These are phyloP conservation scores for Harpalus rufipes DNA, from an alignment of 2,888 invertebrate genomes.

Conservation along the genomic window DNA sequence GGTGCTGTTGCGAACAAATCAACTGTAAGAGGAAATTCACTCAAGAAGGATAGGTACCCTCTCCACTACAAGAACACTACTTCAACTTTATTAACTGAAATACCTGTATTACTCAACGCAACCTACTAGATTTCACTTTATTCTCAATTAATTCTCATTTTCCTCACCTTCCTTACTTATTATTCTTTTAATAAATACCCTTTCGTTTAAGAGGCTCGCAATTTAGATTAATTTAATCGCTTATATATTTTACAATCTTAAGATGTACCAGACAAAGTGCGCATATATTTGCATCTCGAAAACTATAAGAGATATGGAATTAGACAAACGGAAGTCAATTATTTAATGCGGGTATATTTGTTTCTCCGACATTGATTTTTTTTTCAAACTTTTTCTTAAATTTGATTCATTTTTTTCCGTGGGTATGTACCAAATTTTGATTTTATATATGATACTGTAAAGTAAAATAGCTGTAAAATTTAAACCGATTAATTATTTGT, in stretches of 20 bases:
- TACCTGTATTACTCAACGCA: neutral
- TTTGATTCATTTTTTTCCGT: too few relatives aligned
- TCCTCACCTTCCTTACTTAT: neutral
- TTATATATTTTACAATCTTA: neutral
- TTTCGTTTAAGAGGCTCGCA: neutral
- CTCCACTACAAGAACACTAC: neutral
- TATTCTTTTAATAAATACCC: neutral
- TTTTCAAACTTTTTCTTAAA: too few relatives aligned
- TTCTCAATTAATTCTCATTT: conserved; percentile 3
- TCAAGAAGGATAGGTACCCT: neutral
- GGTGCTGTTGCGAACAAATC: conserved; percentile 3
- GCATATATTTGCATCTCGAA: too few relatives aligned
- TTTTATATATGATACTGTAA: too few relatives aligned
- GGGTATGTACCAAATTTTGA: too few relatives aligned
- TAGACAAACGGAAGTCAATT: too few relatives aligned
- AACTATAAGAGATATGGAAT: too few relatives aligned
- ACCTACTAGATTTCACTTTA: conserved; percentile 2
- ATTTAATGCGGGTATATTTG: too few relatives aligned
- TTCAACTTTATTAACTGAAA: conserved; percentile 3
- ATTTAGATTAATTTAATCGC: neutral
- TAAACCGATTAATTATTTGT: too few relatives aligned
- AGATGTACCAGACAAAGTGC: neutral
- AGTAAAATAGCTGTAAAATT: too few relatives aligned
- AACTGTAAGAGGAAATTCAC: neutral
- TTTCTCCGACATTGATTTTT: too few relatives aligned